These are phyloP conservation scores for Notamacropus eugenii DNA, from an alignment of 2,797 vertebrate genomes.

Conservation along the genomic window DNA sequence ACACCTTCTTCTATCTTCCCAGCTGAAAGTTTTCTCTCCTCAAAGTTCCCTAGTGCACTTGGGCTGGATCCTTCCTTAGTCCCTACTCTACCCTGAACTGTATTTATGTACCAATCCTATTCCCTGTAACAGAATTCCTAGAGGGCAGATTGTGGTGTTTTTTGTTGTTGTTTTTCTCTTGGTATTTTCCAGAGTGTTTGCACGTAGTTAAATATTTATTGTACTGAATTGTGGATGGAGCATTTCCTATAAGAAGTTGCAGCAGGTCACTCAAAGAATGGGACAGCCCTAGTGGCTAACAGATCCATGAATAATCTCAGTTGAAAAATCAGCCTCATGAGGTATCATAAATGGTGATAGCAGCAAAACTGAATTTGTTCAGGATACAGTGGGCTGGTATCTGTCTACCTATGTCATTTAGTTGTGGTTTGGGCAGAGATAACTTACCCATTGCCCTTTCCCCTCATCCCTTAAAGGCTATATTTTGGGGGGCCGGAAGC, in stretches of 20 bases:
- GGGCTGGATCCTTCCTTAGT: neutral
- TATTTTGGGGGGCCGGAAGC: neutral
- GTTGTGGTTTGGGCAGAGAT: neutral
- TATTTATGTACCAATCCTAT: neutral
- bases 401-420: neutral
- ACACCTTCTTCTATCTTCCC: neutral
- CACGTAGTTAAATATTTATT: neutral
- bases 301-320: neutral
- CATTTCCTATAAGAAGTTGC: neutral
- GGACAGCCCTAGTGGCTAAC: neutral
- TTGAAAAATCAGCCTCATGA: neutral
- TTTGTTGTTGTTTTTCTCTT: neutral
- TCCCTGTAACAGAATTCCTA: neutral
- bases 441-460: neutral
- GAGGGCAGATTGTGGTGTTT: neutral
- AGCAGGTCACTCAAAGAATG: neutral
- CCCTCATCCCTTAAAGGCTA: neutral
- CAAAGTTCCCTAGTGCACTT: neutral
- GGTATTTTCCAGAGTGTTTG: neutral
- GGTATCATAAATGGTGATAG: neutral
- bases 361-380: neutral
- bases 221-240: neutral
- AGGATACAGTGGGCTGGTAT: neutral
- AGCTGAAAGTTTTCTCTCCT: neutral
- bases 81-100: neutral